These are phyloP conservation scores for Diarsia brunnea DNA, from an alignment of 2,888 invertebrate genomes.

Conservation along the genomic window DNA sequence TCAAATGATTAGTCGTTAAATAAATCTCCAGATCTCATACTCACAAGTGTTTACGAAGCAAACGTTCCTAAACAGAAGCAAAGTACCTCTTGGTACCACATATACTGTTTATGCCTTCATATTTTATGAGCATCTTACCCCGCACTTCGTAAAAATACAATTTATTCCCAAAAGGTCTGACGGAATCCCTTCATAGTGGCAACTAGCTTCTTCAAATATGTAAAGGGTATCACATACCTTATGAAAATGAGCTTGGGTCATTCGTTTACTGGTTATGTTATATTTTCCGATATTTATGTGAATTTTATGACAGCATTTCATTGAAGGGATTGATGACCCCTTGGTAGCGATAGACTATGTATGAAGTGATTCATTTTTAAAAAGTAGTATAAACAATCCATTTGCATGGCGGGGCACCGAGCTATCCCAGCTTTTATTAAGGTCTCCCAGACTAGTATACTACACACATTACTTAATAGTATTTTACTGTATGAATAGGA, in stretches of 20 bases:
- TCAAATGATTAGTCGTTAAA: background rate
- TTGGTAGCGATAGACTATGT: conserved; percentile 10
- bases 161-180: conserved; percentile 42
- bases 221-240: conserved; percentile 31
- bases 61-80: conserved; percentile 17
- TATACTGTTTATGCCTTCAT: conserved; percentile 38
- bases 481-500: background rate
- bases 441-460: background rate
- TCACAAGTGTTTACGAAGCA: conserved; percentile 26
- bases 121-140: conserved; percentile 46
- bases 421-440: background rate
- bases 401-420: background rate
- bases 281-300: conserved; percentile 37
- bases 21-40: conserved; percentile 1
- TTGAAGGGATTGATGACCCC: background rate
- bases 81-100: conserved; percentile 25
- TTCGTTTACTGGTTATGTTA: conserved; percentile 36
- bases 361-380: background rate
- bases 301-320: conserved; percentile 17
- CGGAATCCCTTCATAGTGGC: conserved; percentile 46
- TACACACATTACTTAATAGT: background rate
- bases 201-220: conserved; percentile 52
- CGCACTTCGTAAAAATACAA: conserved; percentile 55
- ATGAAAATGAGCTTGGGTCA: conserved; percentile 33
- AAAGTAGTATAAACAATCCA: background rate